phyloP scores from a whole-genome alignment of 1,140 invertebrate species.

The Lordiphosa collinella region DNA sequence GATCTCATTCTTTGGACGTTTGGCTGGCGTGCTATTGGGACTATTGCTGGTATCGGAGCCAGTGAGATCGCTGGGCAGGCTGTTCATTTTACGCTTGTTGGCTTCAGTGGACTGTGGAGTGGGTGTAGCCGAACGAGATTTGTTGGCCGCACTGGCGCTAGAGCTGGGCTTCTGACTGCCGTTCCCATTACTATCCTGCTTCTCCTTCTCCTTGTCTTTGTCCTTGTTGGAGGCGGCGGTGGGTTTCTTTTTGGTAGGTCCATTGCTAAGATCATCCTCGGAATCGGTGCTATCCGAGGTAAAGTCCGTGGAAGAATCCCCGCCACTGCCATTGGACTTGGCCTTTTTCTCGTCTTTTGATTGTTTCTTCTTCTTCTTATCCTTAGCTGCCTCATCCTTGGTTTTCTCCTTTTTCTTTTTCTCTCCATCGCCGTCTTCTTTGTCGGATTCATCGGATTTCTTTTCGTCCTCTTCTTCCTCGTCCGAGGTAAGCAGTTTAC shows the following conservation, averaged over 20 bases:
- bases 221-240: constrained; percentile 45
- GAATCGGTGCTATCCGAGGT: constrained; percentile 88
- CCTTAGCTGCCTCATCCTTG: constrained; percentile 83
- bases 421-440: constrained; percentile 81
- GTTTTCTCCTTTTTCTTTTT: constrained; percentile 84
- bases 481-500: constrained; percentile 92
- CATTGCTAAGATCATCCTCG: constrained; percentile 80
- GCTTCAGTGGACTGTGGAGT: constrained; percentile 74
- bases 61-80: constrained; percentile 81
- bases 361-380: constrained; percentile 83
- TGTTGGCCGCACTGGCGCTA: constrained; percentile 78
- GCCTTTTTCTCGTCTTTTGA: constrained; percentile 83
- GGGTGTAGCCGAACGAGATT: constrained; percentile 85
- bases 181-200: constrained; percentile 54
- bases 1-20: constrained; percentile 83
- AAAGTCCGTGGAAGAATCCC: constrained; percentile 86
- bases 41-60: constrained; percentile 79
- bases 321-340: constrained; percentile 48
- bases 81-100: constrained; percentile 80
- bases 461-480: constrained; percentile 92
- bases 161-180: constrained; percentile 42
- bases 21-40: constrained; percentile 80
- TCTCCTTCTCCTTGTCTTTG: constrained; percentile 54
- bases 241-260: constrained; percentile 77
- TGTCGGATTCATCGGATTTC: constrained; percentile 83